Percentiles rank a stretch among this genome's conserved stretches.
Evolutionary conservation across 1,140 invertebrate genomes (phyloP).

Genomic region (Drosophila dunni): DNA sequence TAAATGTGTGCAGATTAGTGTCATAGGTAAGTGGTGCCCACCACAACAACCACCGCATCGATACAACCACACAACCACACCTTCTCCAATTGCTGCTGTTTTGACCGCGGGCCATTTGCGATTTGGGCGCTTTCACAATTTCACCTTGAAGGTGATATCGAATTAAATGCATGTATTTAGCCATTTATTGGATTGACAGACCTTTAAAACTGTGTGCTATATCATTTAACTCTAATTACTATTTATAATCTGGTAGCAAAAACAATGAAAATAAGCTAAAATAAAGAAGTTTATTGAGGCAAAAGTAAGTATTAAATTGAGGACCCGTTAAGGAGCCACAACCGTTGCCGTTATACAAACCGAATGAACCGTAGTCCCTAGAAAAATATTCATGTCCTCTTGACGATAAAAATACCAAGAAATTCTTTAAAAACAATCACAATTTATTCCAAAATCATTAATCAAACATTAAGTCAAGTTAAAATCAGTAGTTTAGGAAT

Average conservation of each 20-base stretch:
- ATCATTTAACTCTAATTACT: background rate
- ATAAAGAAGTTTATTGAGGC: background rate
- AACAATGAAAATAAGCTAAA: background rate
- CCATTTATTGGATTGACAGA: conserved; percentile 12
- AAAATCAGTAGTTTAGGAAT: background rate
- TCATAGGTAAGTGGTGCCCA: conserved; percentile 59
- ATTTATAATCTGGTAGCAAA: background rate
- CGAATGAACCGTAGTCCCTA: too few species aligned
- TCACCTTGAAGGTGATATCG: conserved; percentile 63
- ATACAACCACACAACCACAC: conserved; percentile 26
- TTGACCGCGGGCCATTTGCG: conserved; percentile 49
- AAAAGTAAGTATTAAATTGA: background rate
- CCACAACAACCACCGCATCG: conserved; percentile 1
- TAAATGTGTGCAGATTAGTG: conserved; percentile 74
- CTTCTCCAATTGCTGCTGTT: conserved; percentile 40
- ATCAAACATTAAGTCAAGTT: conserved; percentile 21
- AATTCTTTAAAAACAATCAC: conserved; percentile 39
- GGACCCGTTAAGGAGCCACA: too few species aligned
- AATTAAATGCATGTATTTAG: conserved; percentile 29
- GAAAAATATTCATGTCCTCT: too few species aligned
- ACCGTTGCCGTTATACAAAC: too few species aligned
- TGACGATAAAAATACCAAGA: too few species aligned
- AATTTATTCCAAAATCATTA: conserved; percentile 54
- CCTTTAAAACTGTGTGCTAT: background rate
- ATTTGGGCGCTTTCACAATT: conserved; percentile 70